Evolutionary conservation across 2,888 invertebrate genomes (phyloP).

Genomic region (Resseliella maxima): DNA sequence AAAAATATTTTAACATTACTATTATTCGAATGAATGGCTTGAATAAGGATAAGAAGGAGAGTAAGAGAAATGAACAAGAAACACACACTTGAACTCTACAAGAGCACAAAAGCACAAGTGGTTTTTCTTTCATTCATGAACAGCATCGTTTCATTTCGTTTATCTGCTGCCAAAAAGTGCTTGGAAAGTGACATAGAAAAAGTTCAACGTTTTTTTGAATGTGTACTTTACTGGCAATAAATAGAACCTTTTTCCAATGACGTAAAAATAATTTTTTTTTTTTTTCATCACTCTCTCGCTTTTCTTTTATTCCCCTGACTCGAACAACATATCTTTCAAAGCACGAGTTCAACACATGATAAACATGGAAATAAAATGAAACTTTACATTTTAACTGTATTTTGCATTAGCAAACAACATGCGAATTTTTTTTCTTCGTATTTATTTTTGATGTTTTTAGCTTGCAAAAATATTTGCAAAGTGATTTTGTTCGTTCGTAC

Average conservation of each 20-base stretch:
- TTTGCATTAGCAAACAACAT: constrained; percentile 25
- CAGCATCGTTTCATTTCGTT: not conserved
- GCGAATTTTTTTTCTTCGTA: not conserved
- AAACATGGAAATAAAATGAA: not conserved
- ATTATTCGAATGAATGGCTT: not conserved
- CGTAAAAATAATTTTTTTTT: not conserved
- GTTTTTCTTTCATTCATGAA: not conserved
- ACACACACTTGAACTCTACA: not conserved
- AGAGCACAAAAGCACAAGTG: not conserved
- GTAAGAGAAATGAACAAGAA: too few species aligned
- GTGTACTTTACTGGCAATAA: not conserved
- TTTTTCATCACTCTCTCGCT: not conserved
- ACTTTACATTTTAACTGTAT: not conserved
- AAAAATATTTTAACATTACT: not conserved
- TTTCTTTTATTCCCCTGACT: not conserved
- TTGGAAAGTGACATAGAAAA: constrained; percentile 3
- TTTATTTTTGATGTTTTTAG: constrained; percentile 8
- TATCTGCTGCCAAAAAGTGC: not conserved
- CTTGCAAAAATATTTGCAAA: constrained; percentile 17
- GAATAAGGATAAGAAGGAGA: too few species aligned
- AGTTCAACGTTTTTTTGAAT: not conserved
- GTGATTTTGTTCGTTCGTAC: not conserved
- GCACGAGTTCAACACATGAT: not conserved
- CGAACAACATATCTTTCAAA: not conserved
- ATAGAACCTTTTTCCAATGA: not conserved